phyloP scores from a whole-genome alignment of 2,113 vertebrate genomes.

The Acrocephalus arundinaceus region DNA sequence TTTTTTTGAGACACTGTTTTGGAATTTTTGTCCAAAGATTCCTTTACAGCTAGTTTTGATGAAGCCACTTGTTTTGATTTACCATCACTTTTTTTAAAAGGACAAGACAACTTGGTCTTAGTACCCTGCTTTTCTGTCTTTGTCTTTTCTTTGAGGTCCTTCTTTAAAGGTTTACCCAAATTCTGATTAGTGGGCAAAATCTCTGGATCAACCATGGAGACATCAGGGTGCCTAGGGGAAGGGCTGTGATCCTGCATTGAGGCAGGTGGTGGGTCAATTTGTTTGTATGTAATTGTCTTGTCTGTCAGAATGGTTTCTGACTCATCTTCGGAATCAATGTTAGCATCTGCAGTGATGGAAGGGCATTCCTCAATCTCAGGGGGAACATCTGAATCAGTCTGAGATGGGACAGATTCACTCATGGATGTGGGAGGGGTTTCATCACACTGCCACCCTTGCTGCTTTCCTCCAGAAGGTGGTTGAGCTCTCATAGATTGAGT shows the following conservation, averaged over 20 bases:
- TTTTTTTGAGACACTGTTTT: constrained; percentile 87
- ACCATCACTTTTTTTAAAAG: constrained; percentile 79
- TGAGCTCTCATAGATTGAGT: not conserved
- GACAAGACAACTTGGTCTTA: constrained; percentile 84
- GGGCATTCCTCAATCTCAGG: not conserved
- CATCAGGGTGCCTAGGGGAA: constrained; percentile 84
- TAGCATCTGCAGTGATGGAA: constrained; percentile 90
- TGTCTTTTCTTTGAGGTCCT: constrained; percentile 83
- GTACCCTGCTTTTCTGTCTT: constrained; percentile 86
- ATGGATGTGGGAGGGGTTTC: not conserved
- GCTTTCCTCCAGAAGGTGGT: not conserved
- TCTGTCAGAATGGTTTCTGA: constrained; percentile 93
- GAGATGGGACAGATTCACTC: not conserved
- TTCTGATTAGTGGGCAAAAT: constrained; percentile 85
- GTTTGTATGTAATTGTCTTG: constrained; percentile 87
- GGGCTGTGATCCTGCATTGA: constrained; percentile 85
- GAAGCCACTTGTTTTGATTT: constrained; percentile 74
- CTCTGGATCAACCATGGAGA: constrained; percentile 93
- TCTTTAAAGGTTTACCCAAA: constrained; percentile 83
- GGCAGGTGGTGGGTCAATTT: constrained; percentile 85
- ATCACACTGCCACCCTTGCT: not conserved
- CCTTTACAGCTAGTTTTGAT: constrained; percentile 81
- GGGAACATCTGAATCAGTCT: not conserved
- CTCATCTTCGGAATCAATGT: constrained; percentile 94
- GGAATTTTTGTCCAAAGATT: constrained; percentile 76